phyloP scores from a whole-genome alignment of 2,888 invertebrate species.

The Drosophila meridionalis region DNA sequence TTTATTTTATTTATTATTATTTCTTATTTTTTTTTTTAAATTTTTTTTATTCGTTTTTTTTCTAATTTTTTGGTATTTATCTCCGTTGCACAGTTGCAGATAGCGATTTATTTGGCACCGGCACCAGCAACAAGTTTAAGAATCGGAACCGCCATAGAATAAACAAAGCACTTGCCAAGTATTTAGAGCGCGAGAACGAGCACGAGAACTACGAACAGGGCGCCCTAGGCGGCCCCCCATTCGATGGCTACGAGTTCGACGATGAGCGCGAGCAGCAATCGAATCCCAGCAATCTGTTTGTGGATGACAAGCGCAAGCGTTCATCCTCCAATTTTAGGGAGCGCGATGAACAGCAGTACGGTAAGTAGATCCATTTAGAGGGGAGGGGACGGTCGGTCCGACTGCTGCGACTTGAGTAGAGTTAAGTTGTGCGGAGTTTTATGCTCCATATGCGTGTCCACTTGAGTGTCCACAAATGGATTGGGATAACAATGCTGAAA shows the following conservation, averaged over 20 bases:
- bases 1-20: not conserved
- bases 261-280: slow-evolving; percentile 64
- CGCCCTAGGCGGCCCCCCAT: slow-evolving; percentile 56
- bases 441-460: slow-evolving; percentile 30
- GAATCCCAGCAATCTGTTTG: slow-evolving; percentile 60
- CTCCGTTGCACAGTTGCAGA: slow-evolving; percentile 62
- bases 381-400: too few relatives aligned
- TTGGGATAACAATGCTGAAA: slow-evolving; percentile 68
- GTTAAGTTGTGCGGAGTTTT: not conserved
- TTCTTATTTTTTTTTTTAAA: not conserved
- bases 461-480: slow-evolving; percentile 54
- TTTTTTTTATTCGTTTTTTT: not conserved
- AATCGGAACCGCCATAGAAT: slow-evolving; percentile 82
- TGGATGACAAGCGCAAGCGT: slow-evolving; percentile 81
- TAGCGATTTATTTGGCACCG: slow-evolving; percentile 68
- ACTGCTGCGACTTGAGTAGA: not conserved
- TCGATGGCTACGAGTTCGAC: slow-evolving; percentile 80
- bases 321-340: slow-evolving; percentile 83
- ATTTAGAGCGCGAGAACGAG: slow-evolving; percentile 82
- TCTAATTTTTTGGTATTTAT: slow-evolving; percentile 32
- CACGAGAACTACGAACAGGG: slow-evolving; percentile 69
- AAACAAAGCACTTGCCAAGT: slow-evolving; percentile 83
- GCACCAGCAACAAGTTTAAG: slow-evolving; percentile 72
- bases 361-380: slow-evolving; percentile 67
- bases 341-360: slow-evolving; percentile 83